phyloP scores from a whole-genome alignment of 2,888 invertebrate species.

The Scaptomyza polygonia region DNA sequence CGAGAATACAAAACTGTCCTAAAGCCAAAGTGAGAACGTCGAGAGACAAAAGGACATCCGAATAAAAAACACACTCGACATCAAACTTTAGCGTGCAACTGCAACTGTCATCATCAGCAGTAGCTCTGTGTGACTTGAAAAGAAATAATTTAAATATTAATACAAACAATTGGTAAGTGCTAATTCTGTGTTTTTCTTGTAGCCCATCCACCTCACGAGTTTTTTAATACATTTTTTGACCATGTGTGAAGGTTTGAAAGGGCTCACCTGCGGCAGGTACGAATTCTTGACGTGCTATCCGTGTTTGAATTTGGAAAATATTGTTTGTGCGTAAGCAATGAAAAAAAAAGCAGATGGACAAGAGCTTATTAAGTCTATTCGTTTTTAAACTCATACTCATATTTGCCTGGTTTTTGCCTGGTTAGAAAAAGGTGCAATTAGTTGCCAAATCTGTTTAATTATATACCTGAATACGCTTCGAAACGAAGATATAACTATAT shows the following conservation, averaged over 20 bases:
- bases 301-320: too few species aligned
- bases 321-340: too few species aligned
- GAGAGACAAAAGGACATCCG: slow-evolving; percentile 25
- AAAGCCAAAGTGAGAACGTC: slow-evolving; percentile 34
- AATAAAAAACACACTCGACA: slow-evolving; percentile 24
- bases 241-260: slow-evolving; percentile 1
- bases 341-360: too few species aligned
- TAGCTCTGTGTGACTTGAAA: neutral
- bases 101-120: slow-evolving; percentile 43
- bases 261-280: slow-evolving; percentile 46
- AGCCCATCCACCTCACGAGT: neutral
- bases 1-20: slow-evolving; percentile 20
- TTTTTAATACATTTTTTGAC: slow-evolving; percentile 30
- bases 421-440: too few species aligned
- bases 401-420: neutral
- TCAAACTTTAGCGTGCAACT: slow-evolving; percentile 45
- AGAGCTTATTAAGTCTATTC: slow-evolving; percentile 31
- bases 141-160: neutral
- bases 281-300: too few species aligned
- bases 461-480: too few species aligned
- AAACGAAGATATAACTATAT: too few species aligned
- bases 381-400: slow-evolving; percentile 3
- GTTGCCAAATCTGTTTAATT: too few species aligned
- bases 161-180: slow-evolving; percentile 38
- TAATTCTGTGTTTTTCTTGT: slow-evolving; percentile 4